Evolutionary conservation across 53 echinoderm and acorn worm species (phyloP).

Genomic region (Paracentrotus lividus): DNA sequence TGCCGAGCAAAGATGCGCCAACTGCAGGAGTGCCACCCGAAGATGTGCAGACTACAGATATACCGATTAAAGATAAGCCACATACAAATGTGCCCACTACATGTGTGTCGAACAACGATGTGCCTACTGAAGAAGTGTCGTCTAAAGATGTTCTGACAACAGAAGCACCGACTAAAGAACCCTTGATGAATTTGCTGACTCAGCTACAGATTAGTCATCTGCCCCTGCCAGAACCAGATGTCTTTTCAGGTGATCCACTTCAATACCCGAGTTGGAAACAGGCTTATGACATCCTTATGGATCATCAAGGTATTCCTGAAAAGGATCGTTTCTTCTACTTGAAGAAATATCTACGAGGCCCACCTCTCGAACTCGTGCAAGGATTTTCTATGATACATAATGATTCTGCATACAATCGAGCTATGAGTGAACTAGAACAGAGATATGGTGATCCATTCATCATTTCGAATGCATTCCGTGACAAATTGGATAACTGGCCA

Average conservation of each 20-base stretch:
- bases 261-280: constrained; percentile 73
- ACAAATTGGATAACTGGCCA: constrained; percentile 67
- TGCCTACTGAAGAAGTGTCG: too few relatives aligned
- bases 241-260: constrained; percentile 70
- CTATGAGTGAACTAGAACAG: constrained; percentile 58
- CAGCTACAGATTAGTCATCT: constrained; percentile 49
- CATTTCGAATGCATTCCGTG: constrained; percentile 58
- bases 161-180: not conserved
- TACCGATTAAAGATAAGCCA: too few relatives aligned
- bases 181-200: not conserved
- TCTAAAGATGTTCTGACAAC: too few relatives aligned
- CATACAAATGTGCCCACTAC: too few relatives aligned
- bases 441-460: constrained; percentile 76
- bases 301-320: not conserved
- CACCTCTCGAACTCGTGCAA: not conserved
- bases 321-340: constrained; percentile 15
- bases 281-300: too few relatives aligned
- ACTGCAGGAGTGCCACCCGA: too few relatives aligned
- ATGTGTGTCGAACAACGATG: too few relatives aligned
- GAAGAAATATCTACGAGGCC: constrained; percentile 6
- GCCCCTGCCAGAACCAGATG: constrained; percentile 74
- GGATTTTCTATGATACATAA: not conserved
- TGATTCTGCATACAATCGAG: constrained; percentile 30
- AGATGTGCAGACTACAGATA: too few relatives aligned
- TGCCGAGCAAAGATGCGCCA: too few relatives aligned